These are phyloP conservation scores for Perca schrenkii DNA, from an alignment of 2,113 vertebrate species.

Conservation along the genomic window DNA sequence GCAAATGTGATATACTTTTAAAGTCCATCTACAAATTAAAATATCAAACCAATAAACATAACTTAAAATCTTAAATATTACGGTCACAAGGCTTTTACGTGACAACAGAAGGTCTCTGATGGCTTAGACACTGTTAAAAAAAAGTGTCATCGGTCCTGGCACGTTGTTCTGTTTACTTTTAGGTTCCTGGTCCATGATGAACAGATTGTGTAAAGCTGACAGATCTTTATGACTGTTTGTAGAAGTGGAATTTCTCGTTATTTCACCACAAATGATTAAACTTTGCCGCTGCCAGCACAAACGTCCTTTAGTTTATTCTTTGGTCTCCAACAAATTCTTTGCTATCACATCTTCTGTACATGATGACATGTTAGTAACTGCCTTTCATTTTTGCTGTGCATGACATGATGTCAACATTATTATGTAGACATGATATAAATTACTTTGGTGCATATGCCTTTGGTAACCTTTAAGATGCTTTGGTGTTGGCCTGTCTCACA, in stretches of 20 bases:
- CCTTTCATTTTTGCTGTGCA: background rate
- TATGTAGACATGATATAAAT: slow-evolving; percentile 4
- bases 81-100: slow-evolving; percentile 22
- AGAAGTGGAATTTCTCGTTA: background rate
- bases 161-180: slow-evolving; percentile 42
- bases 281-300: slow-evolving; percentile 4
- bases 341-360: background rate
- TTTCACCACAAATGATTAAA: background rate
- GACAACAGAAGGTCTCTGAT: background rate
- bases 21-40: background rate
- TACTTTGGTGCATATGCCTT: background rate
- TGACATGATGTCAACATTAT: background rate
- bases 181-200: slow-evolving; percentile 25
- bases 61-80: background rate
- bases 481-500: background rate
- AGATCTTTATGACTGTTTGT: slow-evolving; percentile 24
- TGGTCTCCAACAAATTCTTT: background rate
- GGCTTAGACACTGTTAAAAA: slow-evolving; percentile 10
- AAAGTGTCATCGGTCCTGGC: slow-evolving; percentile 36
- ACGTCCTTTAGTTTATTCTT: slow-evolving; percentile 32
- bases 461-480: slow-evolving; percentile 9
- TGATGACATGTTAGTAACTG: slow-evolving; percentile 10
- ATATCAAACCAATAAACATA: background rate
- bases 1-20: background rate
- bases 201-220: background rate